Percentiles rank a stretch among this genome's conserved stretches.
Conservation (phyloP, 1,140 invertebrate species). For the Contarinia nasturtii region DNA sequence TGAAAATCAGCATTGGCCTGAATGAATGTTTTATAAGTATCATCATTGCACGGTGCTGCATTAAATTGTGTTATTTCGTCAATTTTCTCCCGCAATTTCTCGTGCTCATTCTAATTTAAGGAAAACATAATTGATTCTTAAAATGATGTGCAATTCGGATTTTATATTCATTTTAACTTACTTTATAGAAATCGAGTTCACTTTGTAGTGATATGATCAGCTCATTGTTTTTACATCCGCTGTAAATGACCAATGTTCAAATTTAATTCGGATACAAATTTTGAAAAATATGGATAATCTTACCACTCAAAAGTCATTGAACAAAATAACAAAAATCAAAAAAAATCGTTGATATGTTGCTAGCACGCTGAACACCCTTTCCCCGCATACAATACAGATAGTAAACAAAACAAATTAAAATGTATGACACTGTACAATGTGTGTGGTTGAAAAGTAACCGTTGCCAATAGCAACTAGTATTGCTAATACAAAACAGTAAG, state of each 20-base stretch:
- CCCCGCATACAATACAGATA: too few relatives aligned
- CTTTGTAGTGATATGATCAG: slow-evolving; percentile 2
- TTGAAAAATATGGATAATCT: not conserved
- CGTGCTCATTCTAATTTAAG: not conserved
- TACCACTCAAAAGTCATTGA: not conserved
- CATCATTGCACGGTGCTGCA: not conserved
- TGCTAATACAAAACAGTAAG: not conserved
- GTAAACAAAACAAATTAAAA: too few relatives aligned
- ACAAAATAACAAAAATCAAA: not conserved
- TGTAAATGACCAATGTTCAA: not conserved
- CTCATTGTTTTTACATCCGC: not conserved
- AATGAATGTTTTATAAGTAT: not conserved
- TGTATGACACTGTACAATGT: too few relatives aligned
- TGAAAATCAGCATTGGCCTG: not conserved
- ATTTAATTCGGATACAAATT: not conserved
- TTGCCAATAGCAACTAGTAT: not conserved
- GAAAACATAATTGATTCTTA: not conserved
- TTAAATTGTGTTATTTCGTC: not conserved
- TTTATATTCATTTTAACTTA: not conserved
- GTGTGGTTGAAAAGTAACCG: not conserved
- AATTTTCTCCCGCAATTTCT: not conserved
- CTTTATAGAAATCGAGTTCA: slow-evolving; percentile 6
- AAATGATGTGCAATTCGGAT: not conserved
- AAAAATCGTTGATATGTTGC: not conserved
- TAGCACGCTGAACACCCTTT: too few relatives aligned